These are phyloP conservation scores for Hirtodrosophila duncani DNA, from an alignment of 2,888 invertebrate species.

Conservation along the genomic window DNA sequence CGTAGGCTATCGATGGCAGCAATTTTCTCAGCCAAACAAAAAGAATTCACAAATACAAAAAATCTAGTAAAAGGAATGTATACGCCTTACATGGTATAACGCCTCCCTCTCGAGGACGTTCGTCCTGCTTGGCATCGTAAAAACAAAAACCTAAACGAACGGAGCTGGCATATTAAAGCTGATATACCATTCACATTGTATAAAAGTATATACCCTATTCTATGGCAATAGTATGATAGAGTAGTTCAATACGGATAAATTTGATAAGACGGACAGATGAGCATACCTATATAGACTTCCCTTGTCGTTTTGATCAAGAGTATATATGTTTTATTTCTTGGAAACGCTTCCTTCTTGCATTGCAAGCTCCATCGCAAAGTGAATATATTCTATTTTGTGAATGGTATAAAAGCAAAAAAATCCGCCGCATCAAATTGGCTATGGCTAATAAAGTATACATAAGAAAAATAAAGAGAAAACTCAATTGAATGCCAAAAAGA, in stretches of 20 bases:
- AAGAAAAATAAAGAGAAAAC: conserved; percentile 32
- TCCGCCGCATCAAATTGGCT: conserved; percentile 64
- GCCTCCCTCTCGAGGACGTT: conserved; percentile 32
- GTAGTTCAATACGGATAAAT: too few relatives aligned
- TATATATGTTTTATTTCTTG: too few relatives aligned
- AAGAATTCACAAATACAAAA: conserved; percentile 11
- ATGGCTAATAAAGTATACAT: conserved; percentile 25
- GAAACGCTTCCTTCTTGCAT: too few relatives aligned
- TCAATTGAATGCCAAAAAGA: conserved; percentile 51
- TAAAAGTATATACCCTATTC: too few relatives aligned
- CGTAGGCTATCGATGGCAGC: conserved; percentile 69
- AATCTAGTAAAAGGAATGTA: conserved; percentile 34
- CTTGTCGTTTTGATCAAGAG: too few relatives aligned
- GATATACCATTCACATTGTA: too few relatives aligned
- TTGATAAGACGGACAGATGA: too few relatives aligned
- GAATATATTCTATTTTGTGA: too few relatives aligned
- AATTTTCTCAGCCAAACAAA: conserved; percentile 49
- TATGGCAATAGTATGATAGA: too few relatives aligned
- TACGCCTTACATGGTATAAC: conserved; percentile 53
- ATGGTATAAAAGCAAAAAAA: conserved; percentile 35
- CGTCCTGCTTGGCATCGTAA: conserved; percentile 41
- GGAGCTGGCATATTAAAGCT: too few relatives aligned
- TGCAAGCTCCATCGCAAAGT: too few relatives aligned
- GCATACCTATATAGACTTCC: too few relatives aligned
- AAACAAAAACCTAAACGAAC: conserved; percentile 69